These are phyloP conservation scores for Drosophila murphyi DNA, from an alignment of 1,140 invertebrate species.

Conservation along the genomic window DNA sequence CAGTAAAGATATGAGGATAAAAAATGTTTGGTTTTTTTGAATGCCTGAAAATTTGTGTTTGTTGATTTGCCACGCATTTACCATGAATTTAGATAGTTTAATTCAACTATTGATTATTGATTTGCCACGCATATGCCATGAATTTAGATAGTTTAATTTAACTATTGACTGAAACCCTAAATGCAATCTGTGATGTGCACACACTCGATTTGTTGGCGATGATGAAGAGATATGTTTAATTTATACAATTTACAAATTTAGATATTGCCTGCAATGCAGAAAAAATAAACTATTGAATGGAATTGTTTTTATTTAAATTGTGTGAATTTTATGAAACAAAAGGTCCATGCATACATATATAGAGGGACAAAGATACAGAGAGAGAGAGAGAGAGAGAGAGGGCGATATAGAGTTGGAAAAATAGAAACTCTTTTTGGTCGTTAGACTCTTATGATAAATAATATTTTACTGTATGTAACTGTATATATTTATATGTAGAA, in stretches of 20 bases:
- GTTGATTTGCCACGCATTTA: constrained; percentile 65
- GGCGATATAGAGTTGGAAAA: not conserved
- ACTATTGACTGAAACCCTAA: constrained; percentile 51
- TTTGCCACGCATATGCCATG: constrained; percentile 58
- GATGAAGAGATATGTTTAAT: constrained; percentile 54
- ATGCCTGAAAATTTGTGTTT: constrained; percentile 34
- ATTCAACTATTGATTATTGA: constrained; percentile 67
- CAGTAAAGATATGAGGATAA: constrained; percentile 15
- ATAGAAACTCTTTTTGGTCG: constrained; percentile 19
- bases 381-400: not conserved
- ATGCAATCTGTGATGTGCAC: constrained; percentile 56
- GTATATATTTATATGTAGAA: constrained; percentile 25
- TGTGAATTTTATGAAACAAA: constrained; percentile 7
- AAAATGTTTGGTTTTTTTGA: constrained; percentile 11
- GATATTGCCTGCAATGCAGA: not conserved
- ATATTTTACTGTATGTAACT: constrained; percentile 46
- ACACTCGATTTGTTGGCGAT: constrained; percentile 56
- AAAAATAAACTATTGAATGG: constrained; percentile 43
- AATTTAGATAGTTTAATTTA: constrained; percentile 60
- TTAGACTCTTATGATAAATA: constrained; percentile 40
- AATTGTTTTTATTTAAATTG: constrained; percentile 65
- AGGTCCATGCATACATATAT: constrained; percentile 12
- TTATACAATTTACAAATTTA: constrained; percentile 53
- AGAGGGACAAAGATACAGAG: not conserved
- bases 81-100: constrained; percentile 57